These are phyloP conservation scores for Anas platyrhynchos DNA, from an alignment of 2,113 vertebrate species.

Conservation along the genomic window DNA sequence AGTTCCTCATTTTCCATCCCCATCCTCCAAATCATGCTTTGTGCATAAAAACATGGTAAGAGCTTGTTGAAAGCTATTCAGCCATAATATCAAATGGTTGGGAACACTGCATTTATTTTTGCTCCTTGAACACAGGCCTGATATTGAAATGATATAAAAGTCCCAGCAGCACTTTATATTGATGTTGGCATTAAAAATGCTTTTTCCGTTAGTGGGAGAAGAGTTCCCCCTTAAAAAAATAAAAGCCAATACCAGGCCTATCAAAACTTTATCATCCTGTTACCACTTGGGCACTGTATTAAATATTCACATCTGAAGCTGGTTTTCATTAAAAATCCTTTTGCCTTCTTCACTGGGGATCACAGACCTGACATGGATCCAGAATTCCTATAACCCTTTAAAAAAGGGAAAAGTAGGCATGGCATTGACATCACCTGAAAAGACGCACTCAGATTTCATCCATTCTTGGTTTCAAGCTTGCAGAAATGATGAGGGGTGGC, in stretches of 20 bases:
- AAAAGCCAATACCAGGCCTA: slow-evolving; percentile 59
- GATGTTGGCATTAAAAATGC: slow-evolving; percentile 69
- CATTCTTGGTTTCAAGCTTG: neutral
- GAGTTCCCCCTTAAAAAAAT: slow-evolving; percentile 68
- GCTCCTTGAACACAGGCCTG: slow-evolving; percentile 48
- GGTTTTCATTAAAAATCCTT: slow-evolving; percentile 71
- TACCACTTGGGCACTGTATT: slow-evolving; percentile 48
- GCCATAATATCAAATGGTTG: slow-evolving; percentile 48
- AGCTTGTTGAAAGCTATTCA: slow-evolving; percentile 54
- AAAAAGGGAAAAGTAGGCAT: neutral
- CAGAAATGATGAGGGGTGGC: neutral
- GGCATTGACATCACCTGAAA: neutral
- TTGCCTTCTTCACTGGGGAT: neutral
- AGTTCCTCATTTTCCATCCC: slow-evolving; percentile 27
- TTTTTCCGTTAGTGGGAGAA: slow-evolving; percentile 59
- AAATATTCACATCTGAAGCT: slow-evolving; percentile 55
- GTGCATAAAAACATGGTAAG: slow-evolving; percentile 47
- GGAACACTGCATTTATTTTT: slow-evolving; percentile 59
- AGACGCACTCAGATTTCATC: fast-evolving
- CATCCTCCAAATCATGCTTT: slow-evolving; percentile 30
- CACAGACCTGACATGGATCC: neutral
- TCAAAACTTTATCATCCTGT: slow-evolving; percentile 69
- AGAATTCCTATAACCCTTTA: neutral
- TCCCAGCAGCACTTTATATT: slow-evolving; percentile 68
- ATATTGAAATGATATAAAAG: slow-evolving; percentile 68